Conservation (phyloP, 1,140 invertebrate species). For the Drosophila takahashii region DNA sequence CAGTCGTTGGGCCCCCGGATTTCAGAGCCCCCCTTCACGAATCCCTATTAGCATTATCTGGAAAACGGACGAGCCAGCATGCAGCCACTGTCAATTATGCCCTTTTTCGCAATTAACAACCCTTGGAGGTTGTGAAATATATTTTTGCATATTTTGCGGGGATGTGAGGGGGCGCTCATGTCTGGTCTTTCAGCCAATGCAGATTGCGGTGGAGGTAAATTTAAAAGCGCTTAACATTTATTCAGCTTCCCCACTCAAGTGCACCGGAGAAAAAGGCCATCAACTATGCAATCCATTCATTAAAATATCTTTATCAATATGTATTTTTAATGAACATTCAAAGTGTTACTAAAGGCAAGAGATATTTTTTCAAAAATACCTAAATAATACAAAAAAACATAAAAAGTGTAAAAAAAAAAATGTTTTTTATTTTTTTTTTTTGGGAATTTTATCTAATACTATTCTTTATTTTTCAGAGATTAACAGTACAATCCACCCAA, state of each 20-base stretch:
- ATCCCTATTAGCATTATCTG: conserved; percentile 66
- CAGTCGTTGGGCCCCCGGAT: background rate
- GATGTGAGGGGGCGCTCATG: conserved; percentile 4
- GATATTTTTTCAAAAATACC: too few species aligned
- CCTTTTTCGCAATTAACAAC: conserved; percentile 72
- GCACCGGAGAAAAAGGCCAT: background rate
- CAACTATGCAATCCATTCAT: background rate
- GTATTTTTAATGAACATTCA: too few species aligned
- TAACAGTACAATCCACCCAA: too few species aligned
- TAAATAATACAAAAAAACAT: too few species aligned
- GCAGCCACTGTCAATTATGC: conserved; percentile 73
- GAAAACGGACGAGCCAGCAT: conserved; percentile 37
- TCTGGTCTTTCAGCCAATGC: conserved; percentile 34
- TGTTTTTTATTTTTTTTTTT: too few species aligned
- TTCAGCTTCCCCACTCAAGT: conserved; percentile 10
- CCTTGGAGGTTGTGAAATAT: conserved; percentile 50
- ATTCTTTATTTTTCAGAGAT: too few species aligned
- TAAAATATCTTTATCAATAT: background rate
- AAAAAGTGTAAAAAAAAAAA: too few species aligned
- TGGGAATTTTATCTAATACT: too few species aligned
- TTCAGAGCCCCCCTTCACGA: background rate
- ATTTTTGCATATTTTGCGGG: conserved; percentile 61
- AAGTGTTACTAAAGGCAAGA: too few species aligned
- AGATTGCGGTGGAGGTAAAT: conserved; percentile 59
- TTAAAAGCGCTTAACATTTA: conserved; percentile 63